These are phyloP conservation scores for Catagonus wagneri DNA, from an alignment of 2,113 vertebrate species.

Conservation along the genomic window DNA sequence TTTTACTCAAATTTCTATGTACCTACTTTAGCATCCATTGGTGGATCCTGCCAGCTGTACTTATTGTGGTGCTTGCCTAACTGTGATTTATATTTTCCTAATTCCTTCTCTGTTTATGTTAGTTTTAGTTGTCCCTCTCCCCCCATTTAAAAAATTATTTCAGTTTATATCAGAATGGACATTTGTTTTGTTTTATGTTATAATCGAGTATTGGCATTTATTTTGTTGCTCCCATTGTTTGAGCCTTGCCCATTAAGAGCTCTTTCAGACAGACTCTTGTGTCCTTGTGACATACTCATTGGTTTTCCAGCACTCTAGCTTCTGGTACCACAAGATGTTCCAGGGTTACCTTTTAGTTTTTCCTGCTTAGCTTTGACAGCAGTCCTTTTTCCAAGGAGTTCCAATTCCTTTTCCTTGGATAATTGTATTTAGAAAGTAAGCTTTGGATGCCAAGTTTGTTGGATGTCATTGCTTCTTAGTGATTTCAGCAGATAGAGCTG, in stretches of 20 bases:
- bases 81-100: conserved; percentile 25
- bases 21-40: background rate
- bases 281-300: background rate
- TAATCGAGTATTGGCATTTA: background rate
- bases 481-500: background rate
- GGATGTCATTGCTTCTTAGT: background rate
- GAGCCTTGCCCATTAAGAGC: background rate
- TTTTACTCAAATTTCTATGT: background rate
- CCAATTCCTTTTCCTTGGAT: background rate
- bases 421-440: background rate
- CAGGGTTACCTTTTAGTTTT: background rate
- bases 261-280: background rate
- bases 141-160: background rate
- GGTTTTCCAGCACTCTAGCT: background rate
- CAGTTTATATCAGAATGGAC: background rate
- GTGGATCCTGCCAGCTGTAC: background rate
- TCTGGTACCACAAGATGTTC: background rate
- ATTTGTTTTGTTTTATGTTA: background rate
- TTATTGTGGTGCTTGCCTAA: background rate
- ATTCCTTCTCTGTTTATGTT: background rate
- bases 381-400: background rate
- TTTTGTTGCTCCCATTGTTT: background rate
- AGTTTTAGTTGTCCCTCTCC: background rate
- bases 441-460: background rate
- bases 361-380: background rate